phyloP scores from a whole-genome alignment of 1,140 invertebrate species.

The Eriosoma lanigerum region DNA sequence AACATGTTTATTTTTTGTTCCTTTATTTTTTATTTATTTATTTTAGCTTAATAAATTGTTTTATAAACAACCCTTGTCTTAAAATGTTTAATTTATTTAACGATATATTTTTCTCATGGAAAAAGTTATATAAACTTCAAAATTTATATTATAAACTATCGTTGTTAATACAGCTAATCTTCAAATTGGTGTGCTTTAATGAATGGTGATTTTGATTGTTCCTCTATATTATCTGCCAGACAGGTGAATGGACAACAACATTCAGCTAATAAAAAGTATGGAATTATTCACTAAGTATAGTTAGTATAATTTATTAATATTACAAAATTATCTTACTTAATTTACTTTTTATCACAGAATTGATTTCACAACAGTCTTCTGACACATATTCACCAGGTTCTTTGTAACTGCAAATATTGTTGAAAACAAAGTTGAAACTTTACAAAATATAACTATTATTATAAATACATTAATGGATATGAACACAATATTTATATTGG shows the following conservation, averaged over 20 bases:
- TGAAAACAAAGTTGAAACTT: no score
- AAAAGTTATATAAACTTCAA: no score
- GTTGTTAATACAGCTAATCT: not conserved
- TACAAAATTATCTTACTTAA: not conserved
- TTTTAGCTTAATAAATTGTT: no score
- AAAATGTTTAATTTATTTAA: no score
- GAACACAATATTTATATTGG: no score
- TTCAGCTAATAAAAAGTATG: not conserved
- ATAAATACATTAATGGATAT: no score
- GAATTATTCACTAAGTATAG: not conserved
- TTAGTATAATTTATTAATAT: not conserved
- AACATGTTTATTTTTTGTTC: no score
- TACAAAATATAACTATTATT: no score
- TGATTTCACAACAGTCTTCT: not conserved
- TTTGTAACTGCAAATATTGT: not conserved
- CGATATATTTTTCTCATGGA: no score
- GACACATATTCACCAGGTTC: not conserved
- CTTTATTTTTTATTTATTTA: no score
- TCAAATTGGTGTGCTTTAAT: not conserved
- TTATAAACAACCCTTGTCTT: no score
- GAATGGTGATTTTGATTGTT: not conserved
- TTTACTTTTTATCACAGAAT: no score
- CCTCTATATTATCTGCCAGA: not conserved
- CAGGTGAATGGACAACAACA: constrained; percentile 1
- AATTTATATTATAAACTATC: not conserved